These are phyloP conservation scores for Peromyscus maniculatus DNA, from an alignment of 2,113 vertebrate genomes.

Conservation along the genomic window DNA sequence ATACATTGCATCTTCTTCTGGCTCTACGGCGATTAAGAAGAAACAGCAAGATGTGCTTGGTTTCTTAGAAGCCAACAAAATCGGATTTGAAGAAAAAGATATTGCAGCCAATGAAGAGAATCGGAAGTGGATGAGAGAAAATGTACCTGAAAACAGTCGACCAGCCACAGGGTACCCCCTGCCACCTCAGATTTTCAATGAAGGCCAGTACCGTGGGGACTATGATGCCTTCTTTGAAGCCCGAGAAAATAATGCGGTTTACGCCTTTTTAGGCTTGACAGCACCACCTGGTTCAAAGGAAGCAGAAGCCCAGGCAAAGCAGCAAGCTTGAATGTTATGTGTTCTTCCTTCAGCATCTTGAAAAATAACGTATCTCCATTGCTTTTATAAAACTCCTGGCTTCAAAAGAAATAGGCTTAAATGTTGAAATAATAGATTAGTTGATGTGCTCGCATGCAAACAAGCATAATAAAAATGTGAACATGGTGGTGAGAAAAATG, in stretches of 20 bases:
- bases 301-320: conserved; percentile 89
- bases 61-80: conserved; percentile 96
- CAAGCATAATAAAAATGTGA: conserved; percentile 77
- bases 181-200: conserved; percentile 98
- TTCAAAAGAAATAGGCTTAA: conserved; percentile 82
- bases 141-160: conserved; percentile 93
- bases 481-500: conserved; percentile 65
- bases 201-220: conserved; percentile 96
- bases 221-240: conserved; percentile 98
- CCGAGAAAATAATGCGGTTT: conserved; percentile 96
- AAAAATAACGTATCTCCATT: conserved; percentile 84
- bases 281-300: conserved; percentile 97
- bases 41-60: conserved; percentile 97
- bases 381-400: conserved; percentile 86
- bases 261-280: conserved; percentile 96
- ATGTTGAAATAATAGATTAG: conserved; percentile 82
- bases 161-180: conserved; percentile 94
- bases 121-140: conserved; percentile 98
- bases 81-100: conserved; percentile 96
- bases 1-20: conserved; percentile 96
- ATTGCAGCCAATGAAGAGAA: conserved; percentile 96
- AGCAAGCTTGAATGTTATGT: conserved; percentile 85
- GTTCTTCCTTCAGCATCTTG: conserved; percentile 81
- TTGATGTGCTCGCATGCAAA: conserved; percentile 80
- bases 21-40: conserved; percentile 98